phyloP scores from a whole-genome alignment of 2,797 vertebrate genomes.

The Silurus aristotelis region DNA sequence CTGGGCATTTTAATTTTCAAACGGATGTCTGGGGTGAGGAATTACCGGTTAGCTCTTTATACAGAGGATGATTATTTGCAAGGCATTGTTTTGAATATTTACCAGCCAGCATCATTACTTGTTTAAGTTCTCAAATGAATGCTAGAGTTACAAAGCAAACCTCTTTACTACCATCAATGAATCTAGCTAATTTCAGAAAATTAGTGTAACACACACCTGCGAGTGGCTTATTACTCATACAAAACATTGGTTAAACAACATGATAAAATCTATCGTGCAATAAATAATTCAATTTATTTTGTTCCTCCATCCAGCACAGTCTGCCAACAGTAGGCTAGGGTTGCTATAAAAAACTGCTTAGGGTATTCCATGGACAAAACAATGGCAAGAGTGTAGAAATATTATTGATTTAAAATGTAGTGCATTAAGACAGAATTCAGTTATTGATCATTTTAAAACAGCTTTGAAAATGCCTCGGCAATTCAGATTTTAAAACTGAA shows the following conservation, averaged over 20 bases:
- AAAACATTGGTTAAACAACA: neutral
- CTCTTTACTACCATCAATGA: neutral
- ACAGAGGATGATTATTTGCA: constrained; percentile 1
- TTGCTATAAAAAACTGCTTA: neutral
- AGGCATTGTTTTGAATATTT: neutral
- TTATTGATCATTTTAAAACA: neutral
- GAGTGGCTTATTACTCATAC: neutral
- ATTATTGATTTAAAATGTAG: neutral
- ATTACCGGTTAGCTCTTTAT: neutral
- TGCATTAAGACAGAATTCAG: neutral
- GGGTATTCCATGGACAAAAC: neutral
- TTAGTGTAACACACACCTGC: neutral
- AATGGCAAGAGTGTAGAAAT: neutral
- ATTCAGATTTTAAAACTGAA: neutral
- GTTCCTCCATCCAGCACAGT: neutral
- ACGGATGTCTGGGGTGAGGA: neutral
- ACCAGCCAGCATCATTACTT: neutral
- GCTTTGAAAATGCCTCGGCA: neutral
- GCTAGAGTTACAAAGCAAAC: neutral
- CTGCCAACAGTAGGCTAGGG: neutral
- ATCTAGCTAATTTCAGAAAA: neutral
- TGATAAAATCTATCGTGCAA: neutral
- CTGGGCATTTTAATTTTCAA: neutral
- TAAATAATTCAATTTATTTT: neutral
- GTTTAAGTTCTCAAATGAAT: neutral